Evolutionary conservation across 2,113 vertebrate genomes (phyloP), one percentile per base, ranked within the genome.

Genomic region (Casuarius casuarius): DNA sequence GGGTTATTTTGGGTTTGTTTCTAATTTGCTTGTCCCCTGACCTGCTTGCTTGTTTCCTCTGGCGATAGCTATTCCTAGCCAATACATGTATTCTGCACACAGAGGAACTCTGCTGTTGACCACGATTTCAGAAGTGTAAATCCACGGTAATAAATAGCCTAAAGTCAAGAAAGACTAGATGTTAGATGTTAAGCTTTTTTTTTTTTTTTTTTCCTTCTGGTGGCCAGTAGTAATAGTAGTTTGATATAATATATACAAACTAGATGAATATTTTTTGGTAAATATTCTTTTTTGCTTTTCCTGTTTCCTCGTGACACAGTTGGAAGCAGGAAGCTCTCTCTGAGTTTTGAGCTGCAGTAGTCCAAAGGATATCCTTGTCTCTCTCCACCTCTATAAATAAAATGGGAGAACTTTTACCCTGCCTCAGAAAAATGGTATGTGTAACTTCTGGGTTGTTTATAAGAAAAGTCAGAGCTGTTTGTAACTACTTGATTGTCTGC

Each of bases 371-470:
- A 97, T 97, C 95, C 97, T 98, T 96, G 92, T 97, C 96, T 95
- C 94, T 97, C 95, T 84, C 93, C 97, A 94, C 96, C 95, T 97
- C 97, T 97, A 97, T 97, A 97, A 97, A 97, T 97, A 97, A 96
- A 96, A 79, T 70, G 23, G 67, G 14, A 96, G 75, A 95, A 95
- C 92, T 95, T 97, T 92, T 95, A 92, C 76, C 87, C 91, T 90
- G 72, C 38, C 38, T 94, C 29, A 91, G 74, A 91, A 97, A 95
- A 82, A 58, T 71, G 16, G 35, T n/a, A n/a, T 25, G 42, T 87
- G 59, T 52, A 77, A 84, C 48, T 92, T 83, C 75, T 73, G 77
- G 17, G 40, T 44, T 80, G 46, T 80, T 94, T 92, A 80, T 72
- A 67, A 76, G 48, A 92, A 84, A n/a, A 79, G n/a, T 38, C 87